Conservation (phyloP, 2,113 vertebrate species). For the Scomber colias region DNA sequence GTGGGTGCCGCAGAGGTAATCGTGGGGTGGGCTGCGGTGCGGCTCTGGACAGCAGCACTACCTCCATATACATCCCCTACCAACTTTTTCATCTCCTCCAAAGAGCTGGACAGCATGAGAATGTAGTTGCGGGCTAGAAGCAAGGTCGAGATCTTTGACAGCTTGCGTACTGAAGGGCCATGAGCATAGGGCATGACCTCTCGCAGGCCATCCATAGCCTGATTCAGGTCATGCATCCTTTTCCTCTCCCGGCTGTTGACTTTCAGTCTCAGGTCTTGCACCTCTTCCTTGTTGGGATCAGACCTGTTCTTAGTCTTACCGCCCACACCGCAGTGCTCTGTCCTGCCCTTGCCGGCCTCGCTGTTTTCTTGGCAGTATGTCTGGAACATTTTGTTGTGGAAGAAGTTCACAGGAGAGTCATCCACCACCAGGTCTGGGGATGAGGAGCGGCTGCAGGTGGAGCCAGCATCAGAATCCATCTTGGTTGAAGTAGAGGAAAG, state of each 20-base stretch:
- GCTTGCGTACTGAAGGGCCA: conserved; percentile 88
- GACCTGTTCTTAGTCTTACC: conserved; percentile 64
- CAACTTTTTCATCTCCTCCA: conserved; percentile 90
- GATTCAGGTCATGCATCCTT: conserved; percentile 89
- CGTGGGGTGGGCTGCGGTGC: conserved; percentile 47
- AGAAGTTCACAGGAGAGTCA: conserved; percentile 75
- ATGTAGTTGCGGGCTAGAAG: conserved; percentile 89
- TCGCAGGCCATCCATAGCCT: conserved; percentile 88
- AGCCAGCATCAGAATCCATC: conserved; percentile 87
- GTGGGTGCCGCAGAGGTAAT: conserved; percentile 59
- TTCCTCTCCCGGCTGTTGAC: conserved; percentile 89
- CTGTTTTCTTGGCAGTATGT: conserved; percentile 74
- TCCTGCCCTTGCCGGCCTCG: conserved; percentile 22
- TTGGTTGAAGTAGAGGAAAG: conserved; percentile 21
- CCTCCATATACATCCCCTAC: conserved; percentile 86
- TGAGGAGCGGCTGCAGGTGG: conserved; percentile 85
- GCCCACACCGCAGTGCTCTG: conserved; percentile 24
- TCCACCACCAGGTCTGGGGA: conserved; percentile 86
- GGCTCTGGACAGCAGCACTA: conserved; percentile 71
- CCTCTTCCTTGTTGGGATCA: conserved; percentile 75
- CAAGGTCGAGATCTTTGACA: conserved; percentile 89
- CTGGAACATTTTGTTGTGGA: conserved; percentile 85
- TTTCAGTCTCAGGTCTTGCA: conserved; percentile 86
- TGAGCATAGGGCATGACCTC: conserved; percentile 90
- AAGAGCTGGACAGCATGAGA: conserved; percentile 87